These are phyloP conservation scores for Myiotriccus ornatus DNA, from an alignment of 2,797 vertebrate genomes.

Conservation along the genomic window DNA sequence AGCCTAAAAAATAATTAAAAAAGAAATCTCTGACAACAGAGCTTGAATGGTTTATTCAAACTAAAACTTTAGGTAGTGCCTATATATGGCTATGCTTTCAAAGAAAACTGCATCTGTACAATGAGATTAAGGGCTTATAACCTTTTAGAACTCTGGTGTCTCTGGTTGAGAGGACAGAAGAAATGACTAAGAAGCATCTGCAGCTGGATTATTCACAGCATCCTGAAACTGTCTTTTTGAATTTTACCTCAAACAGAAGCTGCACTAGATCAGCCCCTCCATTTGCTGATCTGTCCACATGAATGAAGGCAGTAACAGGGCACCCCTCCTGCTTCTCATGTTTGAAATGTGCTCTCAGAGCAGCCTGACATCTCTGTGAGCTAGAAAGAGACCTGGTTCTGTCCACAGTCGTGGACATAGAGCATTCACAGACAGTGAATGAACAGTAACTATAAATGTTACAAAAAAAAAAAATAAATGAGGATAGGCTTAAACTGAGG, in stretches of 20 bases:
- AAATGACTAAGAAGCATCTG: neutral
- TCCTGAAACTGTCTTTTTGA: neutral
- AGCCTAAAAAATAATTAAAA: neutral
- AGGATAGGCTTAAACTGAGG: neutral
- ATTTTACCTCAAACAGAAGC: neutral
- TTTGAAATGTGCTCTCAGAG: neutral
- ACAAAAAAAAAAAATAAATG: neutral
- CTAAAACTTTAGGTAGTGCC: neutral
- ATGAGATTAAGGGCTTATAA: neutral
- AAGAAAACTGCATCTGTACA: neutral
- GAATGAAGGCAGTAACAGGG: neutral
- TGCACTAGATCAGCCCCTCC: neutral
- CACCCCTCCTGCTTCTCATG: neutral
- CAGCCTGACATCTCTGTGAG: neutral
- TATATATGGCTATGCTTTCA: neutral
- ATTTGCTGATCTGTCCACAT: neutral
- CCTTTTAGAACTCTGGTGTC: neutral
- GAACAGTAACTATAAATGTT: neutral
- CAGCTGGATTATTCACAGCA: neutral
- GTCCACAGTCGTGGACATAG: fast-evolving
- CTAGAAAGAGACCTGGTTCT: neutral
- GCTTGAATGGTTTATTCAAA: neutral
- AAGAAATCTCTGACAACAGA: neutral
- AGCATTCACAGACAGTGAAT: neutral
- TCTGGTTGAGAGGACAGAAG: constrained; percentile 5